phyloP scores from a whole-genome alignment of 2,888 invertebrate genomes.

The Masnerella sp. region DNA sequence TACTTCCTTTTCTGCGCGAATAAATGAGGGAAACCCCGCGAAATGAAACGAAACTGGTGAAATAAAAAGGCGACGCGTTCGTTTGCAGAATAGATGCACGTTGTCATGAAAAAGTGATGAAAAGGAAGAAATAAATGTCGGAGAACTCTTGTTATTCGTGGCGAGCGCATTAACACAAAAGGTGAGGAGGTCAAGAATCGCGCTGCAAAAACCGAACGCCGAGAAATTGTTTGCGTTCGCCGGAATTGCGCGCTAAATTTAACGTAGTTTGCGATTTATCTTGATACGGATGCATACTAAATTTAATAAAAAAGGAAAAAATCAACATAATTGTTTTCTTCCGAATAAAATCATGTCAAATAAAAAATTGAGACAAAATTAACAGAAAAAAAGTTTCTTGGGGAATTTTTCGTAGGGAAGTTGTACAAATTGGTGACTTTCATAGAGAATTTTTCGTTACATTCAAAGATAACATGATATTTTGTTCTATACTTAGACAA shows the following conservation, averaged over 20 bases:
- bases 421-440: too few species aligned
- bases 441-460: too few species aligned
- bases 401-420: too few species aligned
- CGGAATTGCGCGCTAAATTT: constrained; percentile 13
- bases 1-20: neutral
- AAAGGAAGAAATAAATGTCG: constrained; percentile 22
- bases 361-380: too few species aligned
- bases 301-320: too few species aligned
- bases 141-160: constrained; percentile 23
- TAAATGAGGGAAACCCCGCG: constrained; percentile 6
- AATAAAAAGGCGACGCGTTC: constrained; percentile 2
- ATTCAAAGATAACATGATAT: too few species aligned
- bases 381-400: too few species aligned
- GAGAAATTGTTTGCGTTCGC: neutral
- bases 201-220: constrained; percentile 10
- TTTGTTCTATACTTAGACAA: too few species aligned
- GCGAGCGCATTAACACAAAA: constrained; percentile 29
- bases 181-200: constrained; percentile 34
- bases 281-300: too few species aligned
- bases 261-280: neutral
- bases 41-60: constrained; percentile 1
- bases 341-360: too few species aligned
- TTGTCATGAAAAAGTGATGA: constrained; percentile 20
- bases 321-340: too few species aligned
- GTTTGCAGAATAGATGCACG: constrained; percentile 4